phyloP scores from a whole-genome alignment of 2,113 vertebrate species.

The Cariama cristata region DNA sequence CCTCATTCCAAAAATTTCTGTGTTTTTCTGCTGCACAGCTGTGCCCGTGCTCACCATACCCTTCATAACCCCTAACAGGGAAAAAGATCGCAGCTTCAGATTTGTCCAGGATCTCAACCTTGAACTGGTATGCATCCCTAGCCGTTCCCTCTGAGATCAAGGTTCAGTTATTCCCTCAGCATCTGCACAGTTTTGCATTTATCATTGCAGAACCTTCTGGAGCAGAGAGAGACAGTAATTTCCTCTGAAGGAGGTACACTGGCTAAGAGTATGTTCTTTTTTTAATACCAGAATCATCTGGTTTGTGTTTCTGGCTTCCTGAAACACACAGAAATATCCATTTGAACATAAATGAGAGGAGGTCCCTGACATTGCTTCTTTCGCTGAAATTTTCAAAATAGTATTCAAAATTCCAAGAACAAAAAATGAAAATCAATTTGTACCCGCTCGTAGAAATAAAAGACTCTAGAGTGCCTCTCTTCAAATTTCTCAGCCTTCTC shows the following conservation, averaged over 20 bases:
- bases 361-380: not conserved
- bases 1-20: not conserved
- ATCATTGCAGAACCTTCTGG: conserved; percentile 12
- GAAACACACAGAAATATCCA: conserved; percentile 22
- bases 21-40: not conserved
- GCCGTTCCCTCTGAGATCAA: not conserved
- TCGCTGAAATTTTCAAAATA: not conserved
- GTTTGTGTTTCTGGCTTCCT: conserved; percentile 28
- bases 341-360: conserved; percentile 31
- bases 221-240: conserved; percentile 7
- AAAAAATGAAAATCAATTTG: not conserved
- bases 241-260: conserved; percentile 29
- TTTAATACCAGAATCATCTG: conserved; percentile 53
- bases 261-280: conserved; percentile 36
- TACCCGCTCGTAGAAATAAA: not conserved
- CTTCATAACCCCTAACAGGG: not conserved
- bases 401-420: not conserved
- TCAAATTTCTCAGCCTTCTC: not conserved
- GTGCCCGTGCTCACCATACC: not conserved
- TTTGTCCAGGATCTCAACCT: not conserved
- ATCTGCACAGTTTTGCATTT: conserved; percentile 6
- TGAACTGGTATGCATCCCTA: not conserved
- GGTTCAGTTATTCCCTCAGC: not conserved
- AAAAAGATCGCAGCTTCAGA: not conserved
- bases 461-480: not conserved